phyloP scores from a whole-genome alignment of 2,113 vertebrate genomes.

The Oryzias celebensis region DNA sequence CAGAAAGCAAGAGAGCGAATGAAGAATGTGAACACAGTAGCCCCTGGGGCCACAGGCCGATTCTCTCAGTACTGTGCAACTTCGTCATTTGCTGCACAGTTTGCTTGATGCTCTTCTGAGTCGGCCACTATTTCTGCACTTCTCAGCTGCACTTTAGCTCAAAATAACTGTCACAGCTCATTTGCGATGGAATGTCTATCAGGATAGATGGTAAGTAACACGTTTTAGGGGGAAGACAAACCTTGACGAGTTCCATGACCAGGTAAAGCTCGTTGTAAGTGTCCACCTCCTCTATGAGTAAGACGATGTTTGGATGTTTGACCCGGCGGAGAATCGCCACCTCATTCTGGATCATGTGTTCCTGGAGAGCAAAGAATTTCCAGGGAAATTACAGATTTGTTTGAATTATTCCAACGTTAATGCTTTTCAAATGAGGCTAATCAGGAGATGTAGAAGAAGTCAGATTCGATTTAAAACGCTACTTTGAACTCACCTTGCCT shows the following conservation, averaged over 20 bases:
- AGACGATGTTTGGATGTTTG: conserved; percentile 97
- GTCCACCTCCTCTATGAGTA: conserved; percentile 97
- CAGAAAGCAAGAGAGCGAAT: conserved; percentile 41
- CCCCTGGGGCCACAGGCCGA: conserved; percentile 41
- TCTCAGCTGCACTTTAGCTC: conserved; percentile 4
- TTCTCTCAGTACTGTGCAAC: conserved; percentile 33
- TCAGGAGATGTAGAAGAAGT: no score
- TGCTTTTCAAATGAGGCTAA: no score
- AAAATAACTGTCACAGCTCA: conserved; percentile 30
- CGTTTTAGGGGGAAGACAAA: conserved; percentile 53
- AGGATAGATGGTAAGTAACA: conserved; percentile 3
- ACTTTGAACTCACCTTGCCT: conserved; percentile 84
- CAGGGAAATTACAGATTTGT: background rate
- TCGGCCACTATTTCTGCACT: conserved; percentile 19
- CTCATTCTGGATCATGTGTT: conserved; percentile 99
- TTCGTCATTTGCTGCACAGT: conserved; percentile 32
- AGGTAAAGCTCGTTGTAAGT: conserved; percentile 95
- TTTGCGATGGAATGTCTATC: conserved; percentile 2
- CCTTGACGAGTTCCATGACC: conserved; percentile 99
- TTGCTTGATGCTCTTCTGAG: conserved; percentile 13
- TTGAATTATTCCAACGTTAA: no score
- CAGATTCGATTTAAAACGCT: no score
- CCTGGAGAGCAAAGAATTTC: conserved; percentile 70
- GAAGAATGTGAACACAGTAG: conserved; percentile 54
- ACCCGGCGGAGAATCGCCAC: conserved; percentile 95